A percentile compares a stretch with the other conserved stretches of the same genome.
Evolutionary conservation across 2,113 vertebrate genomes (phyloP).

Genomic region (Seriola dumerili): DNA sequence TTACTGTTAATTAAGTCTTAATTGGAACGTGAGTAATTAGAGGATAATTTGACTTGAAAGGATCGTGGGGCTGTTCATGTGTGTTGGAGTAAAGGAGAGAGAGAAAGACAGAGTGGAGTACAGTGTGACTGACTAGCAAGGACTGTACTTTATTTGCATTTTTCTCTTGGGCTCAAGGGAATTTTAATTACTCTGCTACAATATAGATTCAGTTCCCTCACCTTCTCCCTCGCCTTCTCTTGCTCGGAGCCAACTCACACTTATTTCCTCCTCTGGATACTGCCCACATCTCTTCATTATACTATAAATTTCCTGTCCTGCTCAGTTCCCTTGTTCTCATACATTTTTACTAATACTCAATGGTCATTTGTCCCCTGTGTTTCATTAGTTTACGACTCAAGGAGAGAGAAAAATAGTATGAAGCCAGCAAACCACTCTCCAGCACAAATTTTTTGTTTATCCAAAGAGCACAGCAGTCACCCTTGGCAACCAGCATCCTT

Average conservation of each 20-base stretch:
- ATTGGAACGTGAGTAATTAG: slow-evolving; percentile 84
- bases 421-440: slow-evolving; percentile 41
- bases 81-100: slow-evolving; percentile 44
- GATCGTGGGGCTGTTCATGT: slow-evolving; percentile 53
- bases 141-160: slow-evolving; percentile 72
- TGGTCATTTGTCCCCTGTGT: neutral
- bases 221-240: slow-evolving; percentile 29
- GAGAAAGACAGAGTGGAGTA: slow-evolving; percentile 27
- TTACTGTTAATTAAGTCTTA: slow-evolving; percentile 81
- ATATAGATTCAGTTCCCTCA: slow-evolving; percentile 54
- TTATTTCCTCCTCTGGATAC: slow-evolving; percentile 18
- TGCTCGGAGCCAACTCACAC: slow-evolving; percentile 31
- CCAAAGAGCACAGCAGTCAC: slow-evolving; percentile 77
- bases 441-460: slow-evolving; percentile 78
- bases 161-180: slow-evolving; percentile 66
- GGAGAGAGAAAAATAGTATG: neutral
- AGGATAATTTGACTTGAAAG: slow-evolving; percentile 77
- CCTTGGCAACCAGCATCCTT: slow-evolving; percentile 84
- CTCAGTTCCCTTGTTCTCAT: slow-evolving; percentile 26
- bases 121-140: slow-evolving; percentile 43
- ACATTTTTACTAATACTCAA: slow-evolving; percentile 8
- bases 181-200: slow-evolving; percentile 66
- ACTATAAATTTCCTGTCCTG: slow-evolving; percentile 24
- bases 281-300: slow-evolving; percentile 24
- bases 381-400: neutral